Base-by-base conservation (phyloP, 2,113 vertebrate species). In the Sinocyclocheilus anophthalmus region DNA sequence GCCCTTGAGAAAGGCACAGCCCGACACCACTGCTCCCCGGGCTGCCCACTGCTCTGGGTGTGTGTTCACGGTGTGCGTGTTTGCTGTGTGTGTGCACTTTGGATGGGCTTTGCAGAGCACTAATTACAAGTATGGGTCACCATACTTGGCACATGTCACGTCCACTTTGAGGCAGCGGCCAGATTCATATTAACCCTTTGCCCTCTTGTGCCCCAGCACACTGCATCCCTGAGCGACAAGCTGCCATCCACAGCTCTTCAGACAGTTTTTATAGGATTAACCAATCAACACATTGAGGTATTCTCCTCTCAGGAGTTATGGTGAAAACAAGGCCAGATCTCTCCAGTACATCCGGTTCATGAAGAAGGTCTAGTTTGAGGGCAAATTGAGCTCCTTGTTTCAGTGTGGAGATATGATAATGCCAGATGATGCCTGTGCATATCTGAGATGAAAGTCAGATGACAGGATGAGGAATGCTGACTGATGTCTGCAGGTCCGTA, bases 311-410 rank as follows among this genome's bases (percentile, higher is more conserved):
- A 69, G 84, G 63, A 86, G 50, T 83, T 72, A 86, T 78, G 42
- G 33, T 20, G 30, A 67, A 70, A 33, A 76, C 24, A 85, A 77
- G 59, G 45, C 63, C 63, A 80, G 75, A 84, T 86, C 55, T 83
- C 65, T 76, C 53, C 76, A 81, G 65, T 82, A 48, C 81, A 88
- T 81, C 85, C 84, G 84, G 84, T 86, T 83, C 30, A 45, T 65
- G 22, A 75, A 77, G 75, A 88, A 86, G 53, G 73, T 65, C 69
- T 45, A 84, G 55, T 84, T 9, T 80, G 53, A 84, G 76, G 76
- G 76, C 76, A 86, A 45, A 75, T 8, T 33, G 26, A 84, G 87
- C 79, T 50, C 53, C 24, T 13, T 57, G n/a, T 61, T 26, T 69
- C 9, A 20, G 48, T 48, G 24, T 55, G 22, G 57, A 88, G 45